phyloP scores from a whole-genome alignment of 1,140 invertebrate species.

The Branchinecta lynchi region DNA sequence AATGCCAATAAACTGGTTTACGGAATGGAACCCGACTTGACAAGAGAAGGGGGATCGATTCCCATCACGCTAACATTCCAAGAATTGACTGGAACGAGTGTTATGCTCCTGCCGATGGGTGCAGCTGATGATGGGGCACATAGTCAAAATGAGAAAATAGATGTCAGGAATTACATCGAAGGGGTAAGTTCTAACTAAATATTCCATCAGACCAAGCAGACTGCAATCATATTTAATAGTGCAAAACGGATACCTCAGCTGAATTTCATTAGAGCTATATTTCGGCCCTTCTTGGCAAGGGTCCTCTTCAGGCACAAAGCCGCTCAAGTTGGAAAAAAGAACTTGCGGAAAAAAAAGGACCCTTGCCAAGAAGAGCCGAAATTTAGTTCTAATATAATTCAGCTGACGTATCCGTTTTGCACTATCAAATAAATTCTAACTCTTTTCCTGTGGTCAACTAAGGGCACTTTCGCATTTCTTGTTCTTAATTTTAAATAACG shows the following conservation, averaged over 20 bases:
- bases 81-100: constrained; percentile 76
- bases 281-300: no score
- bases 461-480: background rate
- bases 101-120: constrained; percentile 78
- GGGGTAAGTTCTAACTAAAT: constrained; percentile 76
- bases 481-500: constrained; percentile 19
- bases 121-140: constrained; percentile 90
- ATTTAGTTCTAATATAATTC: no score
- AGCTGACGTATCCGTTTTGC: no score
- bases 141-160: constrained; percentile 94
- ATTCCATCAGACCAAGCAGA: no score
- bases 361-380: no score
- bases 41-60: constrained; percentile 88
- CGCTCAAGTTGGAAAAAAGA: no score
- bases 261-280: no score
- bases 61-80: constrained; percentile 76
- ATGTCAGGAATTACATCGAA: constrained; percentile 80
- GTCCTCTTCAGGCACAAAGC: no score
- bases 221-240: no score
- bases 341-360: no score
- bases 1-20: constrained; percentile 77
- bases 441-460: background rate
- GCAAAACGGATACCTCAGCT: no score
- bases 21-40: constrained; percentile 82
- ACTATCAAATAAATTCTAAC: constrained; percentile 15